phyloP scores from a whole-genome alignment of 2,797 vertebrate species.

The Notamacropus eugenii region DNA sequence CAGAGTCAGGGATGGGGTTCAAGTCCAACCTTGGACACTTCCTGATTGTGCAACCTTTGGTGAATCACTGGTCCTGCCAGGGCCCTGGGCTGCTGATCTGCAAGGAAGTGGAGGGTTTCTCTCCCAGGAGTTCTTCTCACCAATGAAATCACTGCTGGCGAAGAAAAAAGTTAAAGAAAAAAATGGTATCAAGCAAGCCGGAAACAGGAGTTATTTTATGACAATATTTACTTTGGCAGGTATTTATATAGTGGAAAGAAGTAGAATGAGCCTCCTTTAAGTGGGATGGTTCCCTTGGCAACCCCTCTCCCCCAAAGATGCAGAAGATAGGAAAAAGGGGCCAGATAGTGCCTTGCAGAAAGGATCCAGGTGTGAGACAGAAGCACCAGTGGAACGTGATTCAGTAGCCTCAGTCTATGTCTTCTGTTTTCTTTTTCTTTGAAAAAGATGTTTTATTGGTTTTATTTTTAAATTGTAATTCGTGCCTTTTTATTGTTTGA shows the following conservation, averaged over 20 bases:
- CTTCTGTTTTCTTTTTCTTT: background rate
- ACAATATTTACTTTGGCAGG: background rate
- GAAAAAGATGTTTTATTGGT: background rate
- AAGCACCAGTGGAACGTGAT: background rate
- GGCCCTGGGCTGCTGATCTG: background rate
- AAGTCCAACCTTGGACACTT: background rate
- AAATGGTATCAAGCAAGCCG: background rate
- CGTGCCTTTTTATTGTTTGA: background rate
- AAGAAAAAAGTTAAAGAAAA: background rate
- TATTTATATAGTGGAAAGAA: background rate
- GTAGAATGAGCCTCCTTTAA: background rate
- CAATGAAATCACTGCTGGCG: background rate
- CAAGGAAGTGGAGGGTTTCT: too few relatives aligned
- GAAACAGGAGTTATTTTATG: background rate
- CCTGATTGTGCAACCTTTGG: background rate
- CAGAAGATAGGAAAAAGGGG: background rate
- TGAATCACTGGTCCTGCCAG: background rate
- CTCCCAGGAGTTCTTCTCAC: background rate
- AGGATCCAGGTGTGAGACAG: background rate
- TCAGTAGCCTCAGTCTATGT: background rate
- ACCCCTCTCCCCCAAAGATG: background rate
- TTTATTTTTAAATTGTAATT: background rate
- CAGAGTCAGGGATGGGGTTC: constrained; percentile 18
- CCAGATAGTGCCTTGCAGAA: background rate
- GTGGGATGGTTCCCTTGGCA: background rate